These are phyloP conservation scores for Parnassius smintheus DNA, from an alignment of 2,888 invertebrate species.

Conservation along the genomic window DNA sequence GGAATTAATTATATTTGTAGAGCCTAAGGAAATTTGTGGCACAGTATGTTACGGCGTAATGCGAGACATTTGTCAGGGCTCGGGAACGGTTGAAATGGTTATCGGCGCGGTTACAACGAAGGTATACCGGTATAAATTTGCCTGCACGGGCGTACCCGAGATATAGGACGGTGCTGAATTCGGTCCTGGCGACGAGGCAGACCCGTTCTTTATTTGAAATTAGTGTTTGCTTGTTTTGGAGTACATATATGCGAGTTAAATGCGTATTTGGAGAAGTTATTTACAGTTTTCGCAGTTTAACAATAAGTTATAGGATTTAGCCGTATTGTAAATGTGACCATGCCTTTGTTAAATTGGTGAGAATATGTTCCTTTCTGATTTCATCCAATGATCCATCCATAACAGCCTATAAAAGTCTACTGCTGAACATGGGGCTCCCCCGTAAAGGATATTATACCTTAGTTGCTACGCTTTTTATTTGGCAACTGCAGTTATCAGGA, in stretches of 20 bases:
- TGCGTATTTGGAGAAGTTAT: too few relatives aligned
- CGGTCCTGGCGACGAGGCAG: neutral
- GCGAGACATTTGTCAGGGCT: slow-evolving; percentile 43
- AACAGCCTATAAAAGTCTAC: too few relatives aligned
- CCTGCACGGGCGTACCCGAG: slow-evolving; percentile 18
- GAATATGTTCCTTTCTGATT: too few relatives aligned
- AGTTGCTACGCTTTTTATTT: too few relatives aligned
- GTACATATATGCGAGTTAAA: neutral
- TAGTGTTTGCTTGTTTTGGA: neutral
- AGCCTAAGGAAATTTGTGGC: slow-evolving; percentile 24
- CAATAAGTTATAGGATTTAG: too few relatives aligned
- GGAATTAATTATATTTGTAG: slow-evolving; percentile 28
- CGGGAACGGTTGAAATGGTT: slow-evolving; percentile 23
- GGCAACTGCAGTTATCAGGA: too few relatives aligned
- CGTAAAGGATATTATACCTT: too few relatives aligned
- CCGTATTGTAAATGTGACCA: too few relatives aligned
- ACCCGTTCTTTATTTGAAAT: slow-evolving; percentile 5
- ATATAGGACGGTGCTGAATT: slow-evolving; percentile 15
- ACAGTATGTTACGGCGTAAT: slow-evolving; percentile 35
- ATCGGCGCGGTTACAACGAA: slow-evolving; percentile 25
- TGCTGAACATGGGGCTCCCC: too few relatives aligned
- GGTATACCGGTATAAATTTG: slow-evolving; percentile 26
- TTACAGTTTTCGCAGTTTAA: too few relatives aligned
- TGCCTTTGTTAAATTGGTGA: too few relatives aligned
- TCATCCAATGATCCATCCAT: too few relatives aligned